Conservation (phyloP, 2,113 vertebrate species). For the Indri indri region DNA sequence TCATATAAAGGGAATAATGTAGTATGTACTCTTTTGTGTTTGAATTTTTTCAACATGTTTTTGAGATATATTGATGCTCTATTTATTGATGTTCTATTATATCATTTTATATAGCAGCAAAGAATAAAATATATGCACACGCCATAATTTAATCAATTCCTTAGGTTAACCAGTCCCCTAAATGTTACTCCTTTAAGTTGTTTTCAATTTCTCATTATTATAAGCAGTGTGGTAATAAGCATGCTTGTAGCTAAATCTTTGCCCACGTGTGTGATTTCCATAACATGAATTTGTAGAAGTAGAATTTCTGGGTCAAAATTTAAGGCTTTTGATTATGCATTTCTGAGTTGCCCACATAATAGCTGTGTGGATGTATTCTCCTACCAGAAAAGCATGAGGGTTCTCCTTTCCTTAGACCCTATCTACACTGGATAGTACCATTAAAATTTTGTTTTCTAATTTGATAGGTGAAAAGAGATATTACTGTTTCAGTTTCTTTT, state of each 20-base stretch:
- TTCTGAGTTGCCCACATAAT: not conserved
- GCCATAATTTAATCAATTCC: not conserved
- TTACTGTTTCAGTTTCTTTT: not conserved
- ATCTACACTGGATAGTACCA: not conserved
- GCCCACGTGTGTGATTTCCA: not conserved
- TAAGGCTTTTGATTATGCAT: not conserved
- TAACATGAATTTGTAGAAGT: not conserved
- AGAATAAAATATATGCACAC: not conserved
- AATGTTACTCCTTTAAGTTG: not conserved
- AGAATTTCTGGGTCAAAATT: not conserved
- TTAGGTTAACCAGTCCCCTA: not conserved
- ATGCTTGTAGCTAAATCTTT: not conserved
- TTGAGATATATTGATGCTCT: not conserved
- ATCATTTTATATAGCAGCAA: conserved; percentile 3
- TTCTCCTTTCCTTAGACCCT: not conserved
- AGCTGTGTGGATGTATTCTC: not conserved
- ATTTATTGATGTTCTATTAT: not conserved
- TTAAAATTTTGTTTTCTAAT: conserved; percentile 14
- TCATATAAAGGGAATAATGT: conserved; percentile 23
- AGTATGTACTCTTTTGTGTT: not conserved
- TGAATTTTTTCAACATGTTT: not conserved
- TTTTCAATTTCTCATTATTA: not conserved
- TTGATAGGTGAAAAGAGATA: not conserved
- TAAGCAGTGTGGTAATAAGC: not conserved
- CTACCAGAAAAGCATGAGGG: not conserved